A percentile compares a stretch with the other conserved stretches of the same genome.
Evolutionary conservation across 2,113 vertebrate genomes (phyloP).

Genomic region (Bothrops jararaca): DNA sequence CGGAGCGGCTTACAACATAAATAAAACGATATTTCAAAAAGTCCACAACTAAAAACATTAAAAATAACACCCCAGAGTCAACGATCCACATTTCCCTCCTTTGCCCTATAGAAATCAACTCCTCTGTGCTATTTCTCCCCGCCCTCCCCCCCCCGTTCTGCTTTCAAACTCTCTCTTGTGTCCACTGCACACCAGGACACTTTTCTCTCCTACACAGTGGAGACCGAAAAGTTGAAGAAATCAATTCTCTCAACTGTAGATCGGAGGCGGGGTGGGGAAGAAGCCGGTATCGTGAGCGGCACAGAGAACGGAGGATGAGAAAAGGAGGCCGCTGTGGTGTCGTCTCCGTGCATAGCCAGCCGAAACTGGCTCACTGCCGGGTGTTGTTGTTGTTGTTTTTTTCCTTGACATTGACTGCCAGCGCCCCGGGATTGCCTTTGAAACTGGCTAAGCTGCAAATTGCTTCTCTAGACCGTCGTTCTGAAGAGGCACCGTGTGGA

Average conservation of each 20-base stretch:
- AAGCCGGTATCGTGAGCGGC: conserved; percentile 55
- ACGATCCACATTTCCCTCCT: conserved; percentile 1
- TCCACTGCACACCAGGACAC: conserved; percentile 55
- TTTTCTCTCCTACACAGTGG: conserved; percentile 73
- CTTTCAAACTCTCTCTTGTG: conserved; percentile 59
- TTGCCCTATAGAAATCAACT: conserved; percentile 35
- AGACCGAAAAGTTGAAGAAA: conserved; percentile 73
- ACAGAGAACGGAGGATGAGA: not conserved
- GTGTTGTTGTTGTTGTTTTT: rapidly evolving
- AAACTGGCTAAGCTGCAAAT: not conserved
- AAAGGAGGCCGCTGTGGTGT: not conserved
- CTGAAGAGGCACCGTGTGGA: not conserved
- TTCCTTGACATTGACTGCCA: not conserved
- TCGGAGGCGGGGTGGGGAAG: conserved; percentile 12
- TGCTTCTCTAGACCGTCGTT: not conserved
- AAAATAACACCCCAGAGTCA: no score
- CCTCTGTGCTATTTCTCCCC: not conserved
- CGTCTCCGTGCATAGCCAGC: not conserved
- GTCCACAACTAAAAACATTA: no score
- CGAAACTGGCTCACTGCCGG: not conserved
- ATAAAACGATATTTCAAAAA: no score
- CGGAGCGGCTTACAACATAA: no score
- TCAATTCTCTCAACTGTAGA: conserved; percentile 64
- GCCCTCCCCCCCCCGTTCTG: conserved; percentile 9
- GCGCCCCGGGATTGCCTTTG: not conserved